These are phyloP conservation scores for Tolypeutes matacus DNA, from an alignment of 2,797 vertebrate species.

Conservation along the genomic window DNA sequence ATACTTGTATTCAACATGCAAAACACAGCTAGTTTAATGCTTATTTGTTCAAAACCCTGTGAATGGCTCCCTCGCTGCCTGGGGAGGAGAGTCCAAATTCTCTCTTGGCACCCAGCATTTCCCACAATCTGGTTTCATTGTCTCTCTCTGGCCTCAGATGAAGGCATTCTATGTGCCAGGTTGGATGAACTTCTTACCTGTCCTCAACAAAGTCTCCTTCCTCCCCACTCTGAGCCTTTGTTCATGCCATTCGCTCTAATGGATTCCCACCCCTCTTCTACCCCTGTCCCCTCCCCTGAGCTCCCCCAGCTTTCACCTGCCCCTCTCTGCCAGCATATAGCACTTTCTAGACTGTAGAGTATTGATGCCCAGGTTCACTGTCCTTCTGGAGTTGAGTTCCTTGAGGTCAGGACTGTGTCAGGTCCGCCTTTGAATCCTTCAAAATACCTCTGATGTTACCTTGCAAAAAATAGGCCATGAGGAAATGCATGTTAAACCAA, in stretches of 20 bases:
- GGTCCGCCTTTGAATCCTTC: not conserved
- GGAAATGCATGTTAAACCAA: not conserved
- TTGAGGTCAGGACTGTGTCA: not conserved
- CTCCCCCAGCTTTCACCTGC: too few species aligned
- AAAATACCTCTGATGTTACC: not conserved
- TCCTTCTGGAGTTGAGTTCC: not conserved
- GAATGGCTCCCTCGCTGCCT: not conserved
- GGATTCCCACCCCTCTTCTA: not conserved
- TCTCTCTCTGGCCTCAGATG: not conserved
- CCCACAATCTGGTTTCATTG: not conserved
- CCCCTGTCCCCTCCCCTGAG: not conserved
- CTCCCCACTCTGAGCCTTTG: not conserved
- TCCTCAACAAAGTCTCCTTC: not conserved
- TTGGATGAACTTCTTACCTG: not conserved
- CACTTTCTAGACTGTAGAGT: not conserved
- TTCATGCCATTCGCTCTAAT: not conserved
- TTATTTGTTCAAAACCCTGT: not conserved
- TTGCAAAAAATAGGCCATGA: not conserved
- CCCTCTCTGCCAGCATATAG: accelerated
- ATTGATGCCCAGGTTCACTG: accelerated
- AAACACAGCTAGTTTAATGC: not conserved
- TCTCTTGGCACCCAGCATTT: not conserved
- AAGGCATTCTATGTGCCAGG: not conserved
- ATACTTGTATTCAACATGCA: not conserved
- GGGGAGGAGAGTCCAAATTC: not conserved